Evolutionary conservation across 64 coral and sea anemone species (phyloP).

Genomic region (Montipora cactus): DNA sequence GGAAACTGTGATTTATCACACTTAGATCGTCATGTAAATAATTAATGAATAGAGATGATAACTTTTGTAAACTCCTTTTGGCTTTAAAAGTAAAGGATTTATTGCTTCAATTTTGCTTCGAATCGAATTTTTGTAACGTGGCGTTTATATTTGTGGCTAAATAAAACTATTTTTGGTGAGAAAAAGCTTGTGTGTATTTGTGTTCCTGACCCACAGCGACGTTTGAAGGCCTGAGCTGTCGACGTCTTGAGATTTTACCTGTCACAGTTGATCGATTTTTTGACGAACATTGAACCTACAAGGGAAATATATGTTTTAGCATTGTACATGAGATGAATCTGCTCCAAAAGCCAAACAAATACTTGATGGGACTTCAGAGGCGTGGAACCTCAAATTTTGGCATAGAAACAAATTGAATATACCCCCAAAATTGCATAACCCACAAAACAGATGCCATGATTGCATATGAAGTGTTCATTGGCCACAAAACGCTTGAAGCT

Average conservation of each 20-base stretch:
- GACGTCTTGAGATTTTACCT: not conserved
- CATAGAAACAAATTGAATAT: not conserved
- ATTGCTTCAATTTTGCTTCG: not conserved
- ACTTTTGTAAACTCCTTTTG: slow-evolving; percentile 35
- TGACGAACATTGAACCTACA: slow-evolving; percentile 22
- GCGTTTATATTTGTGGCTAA: not conserved
- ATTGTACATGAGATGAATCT: slow-evolving; percentile 13
- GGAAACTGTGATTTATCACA: slow-evolving; percentile 48
- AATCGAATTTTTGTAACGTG: not conserved
- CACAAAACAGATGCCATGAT: slow-evolving; percentile 9
- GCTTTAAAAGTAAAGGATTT: not conserved
- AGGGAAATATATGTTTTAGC: slow-evolving; percentile 51
- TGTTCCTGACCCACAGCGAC: not conserved
- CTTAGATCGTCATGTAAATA: slow-evolving; percentile 43
- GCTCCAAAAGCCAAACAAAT: slow-evolving; percentile 18
- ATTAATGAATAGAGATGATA: slow-evolving; percentile 49
- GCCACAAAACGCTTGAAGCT: slow-evolving; percentile 19
- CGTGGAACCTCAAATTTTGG: not conserved
- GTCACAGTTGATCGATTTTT: slow-evolving; percentile 8
- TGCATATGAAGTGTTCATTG: not conserved
- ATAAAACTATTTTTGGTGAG: slow-evolving; percentile 16
- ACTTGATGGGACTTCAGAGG: not conserved
- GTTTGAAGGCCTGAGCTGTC: not conserved
- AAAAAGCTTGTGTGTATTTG: slow-evolving; percentile 1
- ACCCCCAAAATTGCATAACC: not conserved